phyloP scores from a whole-genome alignment of 2,888 invertebrate species.

The Caradrina clavipalpis region DNA sequence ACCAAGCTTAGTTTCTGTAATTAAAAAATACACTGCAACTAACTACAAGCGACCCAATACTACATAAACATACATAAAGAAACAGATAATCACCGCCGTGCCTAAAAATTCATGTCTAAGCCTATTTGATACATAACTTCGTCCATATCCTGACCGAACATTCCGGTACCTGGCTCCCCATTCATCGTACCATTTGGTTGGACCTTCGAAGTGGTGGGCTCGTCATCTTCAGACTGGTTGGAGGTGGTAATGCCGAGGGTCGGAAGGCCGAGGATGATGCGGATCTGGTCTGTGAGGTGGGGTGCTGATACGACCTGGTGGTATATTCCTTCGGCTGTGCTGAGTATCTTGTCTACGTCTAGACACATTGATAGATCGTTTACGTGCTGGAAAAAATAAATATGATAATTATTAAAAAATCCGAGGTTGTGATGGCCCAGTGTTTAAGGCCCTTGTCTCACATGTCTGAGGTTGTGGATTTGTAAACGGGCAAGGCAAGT shows the following conservation, averaged over 20 bases:
- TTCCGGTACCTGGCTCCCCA: slow-evolving; percentile 52
- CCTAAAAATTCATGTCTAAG: slow-evolving; percentile 90
- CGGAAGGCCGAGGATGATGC: slow-evolving; percentile 93
- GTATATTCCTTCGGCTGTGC: slow-evolving; percentile 97
- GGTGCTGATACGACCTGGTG: slow-evolving; percentile 95
- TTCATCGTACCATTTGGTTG: slow-evolving; percentile 64
- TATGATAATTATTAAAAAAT: too few species aligned
- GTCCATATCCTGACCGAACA: slow-evolving; percentile 82
- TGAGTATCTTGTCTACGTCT: slow-evolving; percentile 95
- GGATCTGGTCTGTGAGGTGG: slow-evolving; percentile 93
- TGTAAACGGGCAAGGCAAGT: too few species aligned
- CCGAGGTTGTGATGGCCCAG: too few species aligned
- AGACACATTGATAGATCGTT: slow-evolving; percentile 98
- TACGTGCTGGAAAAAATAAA: slow-evolving; percentile 94
- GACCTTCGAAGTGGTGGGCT: slow-evolving; percentile 47
- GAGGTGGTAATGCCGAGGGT: slow-evolving; percentile 77
- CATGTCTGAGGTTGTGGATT: too few species aligned
- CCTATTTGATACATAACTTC: slow-evolving; percentile 92
- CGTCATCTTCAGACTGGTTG: slow-evolving; percentile 74
- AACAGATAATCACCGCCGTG: slow-evolving; percentile 65
- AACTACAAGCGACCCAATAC: slow-evolving; percentile 44
- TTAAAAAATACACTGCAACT: not conserved
- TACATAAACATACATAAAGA: slow-evolving; percentile 35
- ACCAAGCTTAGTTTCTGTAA: too few species aligned
- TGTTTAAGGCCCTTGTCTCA: too few species aligned